A percentile compares a stretch with the other conserved stretches of the same genome.
phyloP scores from a whole-genome alignment of 2,888 invertebrate species.

The Chorisops tibialis region DNA sequence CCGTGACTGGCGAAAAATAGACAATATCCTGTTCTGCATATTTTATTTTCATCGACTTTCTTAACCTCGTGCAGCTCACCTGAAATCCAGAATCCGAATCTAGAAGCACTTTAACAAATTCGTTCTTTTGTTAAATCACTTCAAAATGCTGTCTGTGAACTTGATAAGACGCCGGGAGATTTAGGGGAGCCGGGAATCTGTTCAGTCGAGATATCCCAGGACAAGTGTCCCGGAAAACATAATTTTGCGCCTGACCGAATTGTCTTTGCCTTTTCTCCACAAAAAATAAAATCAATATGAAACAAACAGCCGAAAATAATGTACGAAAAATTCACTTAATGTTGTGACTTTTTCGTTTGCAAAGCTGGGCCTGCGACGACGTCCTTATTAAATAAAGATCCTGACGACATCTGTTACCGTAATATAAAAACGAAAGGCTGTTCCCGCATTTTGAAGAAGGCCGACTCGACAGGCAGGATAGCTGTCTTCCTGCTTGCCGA shows the following conservation, averaged over 20 bases:
- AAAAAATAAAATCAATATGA: constrained; percentile 10
- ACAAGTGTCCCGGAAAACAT: constrained; percentile 16
- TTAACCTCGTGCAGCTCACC: no score
- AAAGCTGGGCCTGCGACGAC: not conserved
- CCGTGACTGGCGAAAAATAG: no score
- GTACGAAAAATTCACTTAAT: constrained; percentile 9
- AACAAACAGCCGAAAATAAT: constrained; percentile 11
- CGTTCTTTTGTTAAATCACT: no score
- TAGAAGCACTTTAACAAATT: no score
- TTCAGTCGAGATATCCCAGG: not conserved
- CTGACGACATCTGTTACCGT: constrained; percentile 14
- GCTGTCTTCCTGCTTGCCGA: no score
- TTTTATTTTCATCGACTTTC: no score
- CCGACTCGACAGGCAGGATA: no score
- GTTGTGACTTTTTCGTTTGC: constrained; percentile 2
- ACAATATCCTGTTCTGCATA: no score
- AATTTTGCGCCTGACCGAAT: constrained; percentile 22
- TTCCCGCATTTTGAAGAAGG: no score
- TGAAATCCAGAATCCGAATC: no score
- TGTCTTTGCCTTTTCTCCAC: not conserved
- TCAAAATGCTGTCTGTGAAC: no score
- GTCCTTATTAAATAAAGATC: constrained; percentile 12
- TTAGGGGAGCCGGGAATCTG: not conserved
- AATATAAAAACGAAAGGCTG: constrained; percentile 3
- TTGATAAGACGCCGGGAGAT: not conserved